These are phyloP conservation scores for Trissoscelio sp. DNA, from an alignment of 2,888 invertebrate genomes.

Conservation along the genomic window DNA sequence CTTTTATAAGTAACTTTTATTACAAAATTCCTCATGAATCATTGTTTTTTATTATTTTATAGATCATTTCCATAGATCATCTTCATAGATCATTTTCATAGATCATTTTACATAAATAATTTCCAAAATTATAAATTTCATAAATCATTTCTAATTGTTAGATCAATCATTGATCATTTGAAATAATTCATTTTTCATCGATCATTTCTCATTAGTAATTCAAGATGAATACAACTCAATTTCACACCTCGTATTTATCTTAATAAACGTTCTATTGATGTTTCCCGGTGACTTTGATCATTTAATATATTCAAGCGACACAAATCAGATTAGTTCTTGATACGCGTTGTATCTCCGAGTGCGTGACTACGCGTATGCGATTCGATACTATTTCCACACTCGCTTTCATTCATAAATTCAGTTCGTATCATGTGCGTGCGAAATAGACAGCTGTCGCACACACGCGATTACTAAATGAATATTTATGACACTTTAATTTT, in stretches of 20 bases:
- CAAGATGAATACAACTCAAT: not conserved
- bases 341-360: slow-evolving; percentile 10
- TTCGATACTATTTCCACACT: slow-evolving; percentile 60
- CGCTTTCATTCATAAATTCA: slow-evolving; percentile 66
- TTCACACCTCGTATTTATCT: too few species aligned
- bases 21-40: too few species aligned
- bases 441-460: slow-evolving; percentile 58
- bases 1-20: too few species aligned
- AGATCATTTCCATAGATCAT: too few species aligned
- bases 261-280: not conserved
- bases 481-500: slow-evolving; percentile 42
- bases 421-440: slow-evolving; percentile 42
- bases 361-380: slow-evolving; percentile 48
- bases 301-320: slow-evolving; percentile 10
- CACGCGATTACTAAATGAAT: slow-evolving; percentile 48
- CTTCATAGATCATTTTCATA: too few species aligned
- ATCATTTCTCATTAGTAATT: too few species aligned
- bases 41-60: too few species aligned
- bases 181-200: too few species aligned
- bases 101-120: too few species aligned
- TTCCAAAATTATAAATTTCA: too few species aligned
- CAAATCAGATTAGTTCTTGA: slow-evolving; percentile 36
- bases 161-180: too few species aligned
- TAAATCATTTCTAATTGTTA: too few species aligned
- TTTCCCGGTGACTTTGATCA: not conserved